phyloP scores from a whole-genome alignment of 2,113 vertebrate species.

The Pyrgilauda ruficollis region DNA sequence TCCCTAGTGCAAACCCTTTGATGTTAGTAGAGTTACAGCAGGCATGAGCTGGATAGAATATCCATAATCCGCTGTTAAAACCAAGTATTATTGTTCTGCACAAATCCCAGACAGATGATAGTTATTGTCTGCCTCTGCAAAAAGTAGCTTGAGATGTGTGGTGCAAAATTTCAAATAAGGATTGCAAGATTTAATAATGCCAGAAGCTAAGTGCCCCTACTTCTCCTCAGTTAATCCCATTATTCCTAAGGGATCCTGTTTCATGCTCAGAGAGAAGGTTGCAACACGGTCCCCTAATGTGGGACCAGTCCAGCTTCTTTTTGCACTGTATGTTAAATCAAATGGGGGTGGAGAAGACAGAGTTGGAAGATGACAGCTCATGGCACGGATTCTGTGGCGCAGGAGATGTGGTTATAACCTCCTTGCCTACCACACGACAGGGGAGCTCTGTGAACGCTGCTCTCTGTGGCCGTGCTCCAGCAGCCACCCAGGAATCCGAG shows the following conservation, averaged over 20 bases:
- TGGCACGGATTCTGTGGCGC: rapidly evolving
- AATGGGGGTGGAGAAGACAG: background rate
- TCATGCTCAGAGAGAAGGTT: background rate
- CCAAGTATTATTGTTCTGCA: slow-evolving; percentile 55
- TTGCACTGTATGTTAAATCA: background rate
- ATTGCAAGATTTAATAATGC: slow-evolving; percentile 54
- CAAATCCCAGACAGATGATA: slow-evolving; percentile 66
- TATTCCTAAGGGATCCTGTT: slow-evolving; percentile 46
- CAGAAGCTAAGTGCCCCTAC: slow-evolving; percentile 22
- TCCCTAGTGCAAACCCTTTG: slow-evolving; percentile 39
- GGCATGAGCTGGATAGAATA: slow-evolving; percentile 55
- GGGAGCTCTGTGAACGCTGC: rapidly evolving
- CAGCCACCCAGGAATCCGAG: rapidly evolving
- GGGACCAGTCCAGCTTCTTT: background rate
- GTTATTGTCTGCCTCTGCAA: slow-evolving; percentile 55
- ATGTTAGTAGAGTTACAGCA: slow-evolving; percentile 55
- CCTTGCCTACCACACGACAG: background rate
- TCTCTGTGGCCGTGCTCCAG: background rate
- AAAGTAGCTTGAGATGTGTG: slow-evolving; percentile 32
- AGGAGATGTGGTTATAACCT: background rate
- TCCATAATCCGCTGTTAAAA: slow-evolving; percentile 48
- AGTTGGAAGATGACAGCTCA: background rate
- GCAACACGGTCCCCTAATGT: background rate
- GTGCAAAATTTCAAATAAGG: slow-evolving; percentile 45
- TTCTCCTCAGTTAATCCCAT: slow-evolving; percentile 47